phyloP scores from a whole-genome alignment of 2,888 invertebrate genomes.

The Hanleya hanleyi region DNA sequence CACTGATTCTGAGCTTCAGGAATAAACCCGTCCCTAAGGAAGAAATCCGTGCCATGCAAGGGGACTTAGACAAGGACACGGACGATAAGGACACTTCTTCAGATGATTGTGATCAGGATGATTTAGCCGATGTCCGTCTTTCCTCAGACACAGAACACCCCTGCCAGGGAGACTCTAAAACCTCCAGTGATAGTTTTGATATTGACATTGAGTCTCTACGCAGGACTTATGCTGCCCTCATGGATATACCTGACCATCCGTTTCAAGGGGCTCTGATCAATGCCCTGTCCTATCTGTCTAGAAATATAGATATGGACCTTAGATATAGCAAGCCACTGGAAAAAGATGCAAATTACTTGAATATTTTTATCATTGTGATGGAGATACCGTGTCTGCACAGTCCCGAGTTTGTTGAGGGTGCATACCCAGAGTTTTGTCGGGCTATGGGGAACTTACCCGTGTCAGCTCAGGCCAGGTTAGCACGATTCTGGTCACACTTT shows the following conservation, averaged over 20 bases:
- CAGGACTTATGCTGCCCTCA: constrained; percentile 80
- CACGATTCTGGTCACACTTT: constrained; percentile 83
- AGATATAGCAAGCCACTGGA: constrained; percentile 75
- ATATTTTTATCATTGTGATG: constrained; percentile 83
- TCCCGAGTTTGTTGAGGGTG: constrained; percentile 87
- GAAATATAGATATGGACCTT: constrained; percentile 83
- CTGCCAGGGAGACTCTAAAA: not conserved
- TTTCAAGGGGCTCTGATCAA: constrained; percentile 83
- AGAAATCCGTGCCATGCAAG: constrained; percentile 82
- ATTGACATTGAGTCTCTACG: constrained; percentile 78
- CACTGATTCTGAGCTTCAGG: constrained; percentile 84
- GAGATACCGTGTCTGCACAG: constrained; percentile 80
- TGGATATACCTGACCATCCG: constrained; percentile 71
- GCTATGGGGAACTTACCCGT: constrained; percentile 84
- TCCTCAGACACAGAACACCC: not conserved
- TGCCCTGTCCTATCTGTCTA: constrained; percentile 83
- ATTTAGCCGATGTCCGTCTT: constrained; percentile 8
- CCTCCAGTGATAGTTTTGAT: not conserved
- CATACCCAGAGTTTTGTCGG: constrained; percentile 82
- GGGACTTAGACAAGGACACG: constrained; percentile 90
- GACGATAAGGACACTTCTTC: constrained; percentile 76
- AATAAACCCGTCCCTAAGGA: constrained; percentile 77
- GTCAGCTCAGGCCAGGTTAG: constrained; percentile 85
- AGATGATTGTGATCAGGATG: constrained; percentile 11
- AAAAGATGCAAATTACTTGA: constrained; percentile 75